phyloP scores from a whole-genome alignment of 2,797 vertebrate species.

The Eulemur albifrons region DNA sequence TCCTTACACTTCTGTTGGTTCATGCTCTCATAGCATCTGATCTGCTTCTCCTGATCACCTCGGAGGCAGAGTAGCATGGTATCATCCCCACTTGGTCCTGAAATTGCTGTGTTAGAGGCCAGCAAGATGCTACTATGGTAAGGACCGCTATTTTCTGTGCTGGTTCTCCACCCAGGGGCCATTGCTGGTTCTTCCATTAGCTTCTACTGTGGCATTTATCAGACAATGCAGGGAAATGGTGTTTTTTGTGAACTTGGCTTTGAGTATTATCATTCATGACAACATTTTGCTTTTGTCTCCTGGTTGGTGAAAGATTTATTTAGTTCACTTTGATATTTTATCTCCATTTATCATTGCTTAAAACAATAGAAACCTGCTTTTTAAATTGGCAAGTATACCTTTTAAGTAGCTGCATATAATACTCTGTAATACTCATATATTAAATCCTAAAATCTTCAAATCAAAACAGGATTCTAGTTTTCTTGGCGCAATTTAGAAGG shows the following conservation, averaged over 20 bases:
- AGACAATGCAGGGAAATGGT: neutral
- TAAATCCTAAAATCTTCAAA: slow-evolving; percentile 28
- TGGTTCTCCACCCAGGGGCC: neutral
- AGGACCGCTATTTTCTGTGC: neutral
- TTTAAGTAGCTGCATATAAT: neutral
- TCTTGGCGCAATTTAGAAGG: neutral
- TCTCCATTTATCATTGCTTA: neutral
- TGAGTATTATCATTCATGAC: neutral
- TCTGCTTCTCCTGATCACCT: neutral
- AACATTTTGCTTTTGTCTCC: slow-evolving; percentile 19
- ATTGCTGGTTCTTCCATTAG: neutral
- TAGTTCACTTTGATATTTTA: slow-evolving; percentile 18
- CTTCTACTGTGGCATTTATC: neutral
- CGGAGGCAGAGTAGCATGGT: neutral
- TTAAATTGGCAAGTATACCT: neutral
- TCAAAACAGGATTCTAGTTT: slow-evolving; percentile 20
- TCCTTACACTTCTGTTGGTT: neutral
- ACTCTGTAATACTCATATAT: neutral
- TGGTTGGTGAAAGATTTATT: slow-evolving; percentile 13
- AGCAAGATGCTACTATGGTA: neutral
- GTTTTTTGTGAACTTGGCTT: neutral
- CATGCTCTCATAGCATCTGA: neutral
- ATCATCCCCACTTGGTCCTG: neutral
- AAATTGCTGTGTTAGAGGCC: neutral
- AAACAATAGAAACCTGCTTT: slow-evolving; percentile 15